Percentiles rank a stretch among this genome's conserved stretches.
phyloP scores from a whole-genome alignment of 2,797 vertebrate genomes.

The Neostethus bicornis region DNA sequence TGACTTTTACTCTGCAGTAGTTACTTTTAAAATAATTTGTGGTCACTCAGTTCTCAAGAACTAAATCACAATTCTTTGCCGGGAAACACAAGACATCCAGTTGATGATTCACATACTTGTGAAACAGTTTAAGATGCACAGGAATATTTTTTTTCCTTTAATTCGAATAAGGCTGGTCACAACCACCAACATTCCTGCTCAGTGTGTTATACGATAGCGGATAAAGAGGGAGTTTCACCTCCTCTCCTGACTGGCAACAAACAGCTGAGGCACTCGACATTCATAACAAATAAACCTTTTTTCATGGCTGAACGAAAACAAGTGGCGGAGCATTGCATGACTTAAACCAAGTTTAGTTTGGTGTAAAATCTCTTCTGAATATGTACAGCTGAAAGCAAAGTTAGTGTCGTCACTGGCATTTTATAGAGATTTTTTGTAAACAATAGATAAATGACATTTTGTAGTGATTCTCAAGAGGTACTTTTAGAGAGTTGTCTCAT shows the following conservation, averaged over 20 bases:
- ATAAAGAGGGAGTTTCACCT: constrained; percentile 39
- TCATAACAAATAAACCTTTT: constrained; percentile 59
- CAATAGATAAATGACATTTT: constrained; percentile 77
- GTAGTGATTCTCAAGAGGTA: constrained; percentile 91
- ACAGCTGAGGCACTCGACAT: constrained; percentile 60
- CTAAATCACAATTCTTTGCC: constrained; percentile 33
- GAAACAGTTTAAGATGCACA: constrained; percentile 31
- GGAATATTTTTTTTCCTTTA: constrained; percentile 26
- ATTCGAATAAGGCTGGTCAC: constrained; percentile 39
- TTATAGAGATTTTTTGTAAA: constrained; percentile 90
- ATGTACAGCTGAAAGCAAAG: constrained; percentile 76
- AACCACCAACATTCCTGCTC: constrained; percentile 19
- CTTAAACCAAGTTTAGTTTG: constrained; percentile 63
- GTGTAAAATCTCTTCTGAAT: constrained; percentile 65
- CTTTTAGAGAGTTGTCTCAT: constrained; percentile 74
- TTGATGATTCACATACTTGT: constrained; percentile 32
- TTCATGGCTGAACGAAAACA: constrained; percentile 35
- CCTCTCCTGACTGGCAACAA: constrained; percentile 36
- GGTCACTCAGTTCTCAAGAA: constrained; percentile 45
- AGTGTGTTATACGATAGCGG: constrained; percentile 36
- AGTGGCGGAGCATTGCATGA: constrained; percentile 41
- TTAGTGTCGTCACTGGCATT: constrained; percentile 74
- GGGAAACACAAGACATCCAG: constrained; percentile 23
- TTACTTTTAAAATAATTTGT: constrained; percentile 54
- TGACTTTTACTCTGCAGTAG: constrained; percentile 37